Evolutionary conservation across 2,797 vertebrate species (phyloP), one percentile per base, ranked within the genome.

Genomic region (Tapirus indicus): DNA sequence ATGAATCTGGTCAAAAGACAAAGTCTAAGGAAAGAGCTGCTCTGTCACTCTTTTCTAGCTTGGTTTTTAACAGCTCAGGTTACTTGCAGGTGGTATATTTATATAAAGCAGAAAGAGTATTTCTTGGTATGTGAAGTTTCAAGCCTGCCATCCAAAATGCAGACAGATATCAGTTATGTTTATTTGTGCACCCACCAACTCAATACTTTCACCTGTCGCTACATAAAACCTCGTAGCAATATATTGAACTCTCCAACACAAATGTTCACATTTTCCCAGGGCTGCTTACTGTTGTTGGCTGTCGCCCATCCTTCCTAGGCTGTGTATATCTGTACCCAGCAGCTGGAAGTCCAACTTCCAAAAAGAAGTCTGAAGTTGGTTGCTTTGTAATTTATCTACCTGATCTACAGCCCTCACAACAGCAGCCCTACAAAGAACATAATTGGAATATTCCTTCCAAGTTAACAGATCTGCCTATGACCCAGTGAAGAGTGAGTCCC

Each of bases 261-360:
- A 94, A 95, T 82, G 52, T 29, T 95, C 35, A 25, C 86, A 79
- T 88, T 95, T 96, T 88, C 64, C 47, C 71, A 69, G 47, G 88
- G 12, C 44, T 66, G 7, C n/a, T 94, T 75, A 66, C 49, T 58
- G 21, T 88, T 80, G 88, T 6, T 66, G 23, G 7, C 44, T 87
- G 80, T 90, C 85, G 91, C 9, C 87, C 74, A 74, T 88, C 12
- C 85, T 85, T 79, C 21, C 49, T 83, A 68, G 64, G 17, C 27
- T 79, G 29, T 74, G 18, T 47, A 27, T 80, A 6, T 85, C n/a
- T 97, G 32, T 79, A 56, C 6, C 41, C 38, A 84, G 80, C 16
- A 75, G 10, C 44, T 41, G 18, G 62, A 94, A 79, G 80, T 44
- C 58, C 18, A 80, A 2, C 18, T 83, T 92, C 32, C 18, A 21